Evolutionary conservation across 2,888 invertebrate species (phyloP).

Genomic region (Odontothrips loti): DNA sequence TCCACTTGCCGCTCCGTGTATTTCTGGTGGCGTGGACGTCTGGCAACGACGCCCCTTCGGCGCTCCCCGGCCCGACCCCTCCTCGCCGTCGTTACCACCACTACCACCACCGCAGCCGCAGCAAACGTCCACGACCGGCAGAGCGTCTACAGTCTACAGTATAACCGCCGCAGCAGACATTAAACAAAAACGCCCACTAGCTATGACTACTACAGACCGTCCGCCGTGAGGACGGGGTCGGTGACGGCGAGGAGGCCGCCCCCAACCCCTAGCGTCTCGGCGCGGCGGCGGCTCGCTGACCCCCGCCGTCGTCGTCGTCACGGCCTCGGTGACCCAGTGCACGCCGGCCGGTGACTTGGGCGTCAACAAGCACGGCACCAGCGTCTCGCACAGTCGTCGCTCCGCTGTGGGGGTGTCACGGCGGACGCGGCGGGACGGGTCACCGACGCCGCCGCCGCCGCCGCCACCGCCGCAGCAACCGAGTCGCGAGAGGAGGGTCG

Average conservation of each 20-base stretch:
- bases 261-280: too few relatives aligned
- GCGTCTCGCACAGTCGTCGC: background rate
- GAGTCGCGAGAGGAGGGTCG: background rate
- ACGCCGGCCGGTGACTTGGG: background rate
- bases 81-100: background rate
- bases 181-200: background rate
- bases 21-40: conserved; percentile 16
- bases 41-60: background rate
- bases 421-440: too few relatives aligned
- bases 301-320: background rate
- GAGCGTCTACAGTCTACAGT: background rate
- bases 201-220: background rate
- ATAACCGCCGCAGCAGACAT: background rate
- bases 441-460: background rate
- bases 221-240: background rate
- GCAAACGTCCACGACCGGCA: too few relatives aligned
- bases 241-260: too few relatives aligned
- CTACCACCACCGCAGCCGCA: background rate
- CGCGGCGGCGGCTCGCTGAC: background rate
- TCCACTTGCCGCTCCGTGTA: conserved; percentile 1
- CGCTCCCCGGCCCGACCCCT: background rate
- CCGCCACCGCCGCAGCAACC: background rate
- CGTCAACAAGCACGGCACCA: background rate
- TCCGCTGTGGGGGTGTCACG: too few relatives aligned
- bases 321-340: background rate